These are phyloP conservation scores for Microcaecilia unicolor DNA, from an alignment of 2,797 vertebrate genomes.

Conservation along the genomic window DNA sequence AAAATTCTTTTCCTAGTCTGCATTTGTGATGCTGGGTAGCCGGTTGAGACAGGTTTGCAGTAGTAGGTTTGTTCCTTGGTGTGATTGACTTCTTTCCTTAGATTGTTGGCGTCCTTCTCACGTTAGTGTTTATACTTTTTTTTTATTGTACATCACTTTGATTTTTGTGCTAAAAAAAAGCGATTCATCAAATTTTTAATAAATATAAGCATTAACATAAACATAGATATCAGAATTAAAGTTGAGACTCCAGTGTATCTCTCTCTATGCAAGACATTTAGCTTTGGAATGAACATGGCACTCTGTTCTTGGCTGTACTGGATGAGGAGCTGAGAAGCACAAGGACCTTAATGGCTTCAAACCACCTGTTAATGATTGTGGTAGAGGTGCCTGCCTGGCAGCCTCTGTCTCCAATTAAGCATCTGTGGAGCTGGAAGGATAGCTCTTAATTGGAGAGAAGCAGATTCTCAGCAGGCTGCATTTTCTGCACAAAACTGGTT, in stretches of 20 bases:
- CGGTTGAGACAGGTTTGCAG: no score
- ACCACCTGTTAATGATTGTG: constrained; percentile 57
- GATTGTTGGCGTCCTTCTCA: no score
- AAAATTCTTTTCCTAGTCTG: no score
- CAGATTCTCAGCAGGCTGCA: constrained; percentile 51
- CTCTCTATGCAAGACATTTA: constrained; percentile 7
- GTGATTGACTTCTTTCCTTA: no score
- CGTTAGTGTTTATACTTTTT: no score
- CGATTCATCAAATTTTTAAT: no score
- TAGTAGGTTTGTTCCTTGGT: no score
- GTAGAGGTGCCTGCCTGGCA: constrained; percentile 52
- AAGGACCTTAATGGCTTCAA: constrained; percentile 47
- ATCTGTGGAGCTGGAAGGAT: constrained; percentile 59
- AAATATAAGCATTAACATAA: no score
- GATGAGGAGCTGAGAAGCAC: constrained; percentile 36
- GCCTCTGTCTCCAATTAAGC: constrained; percentile 62
- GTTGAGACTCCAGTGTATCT: not conserved
- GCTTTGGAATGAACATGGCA: constrained; percentile 20
- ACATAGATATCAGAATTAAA: constrained; percentile 2
- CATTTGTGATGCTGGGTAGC: no score
- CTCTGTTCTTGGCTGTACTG: constrained; percentile 30
- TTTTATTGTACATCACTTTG: no score
- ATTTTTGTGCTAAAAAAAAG: no score
- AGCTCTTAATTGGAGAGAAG: constrained; percentile 53
- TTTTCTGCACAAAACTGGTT: constrained; percentile 48